Evolutionary conservation across 2,888 invertebrate species (phyloP).

Genomic region (Dryomyza anilis): DNA sequence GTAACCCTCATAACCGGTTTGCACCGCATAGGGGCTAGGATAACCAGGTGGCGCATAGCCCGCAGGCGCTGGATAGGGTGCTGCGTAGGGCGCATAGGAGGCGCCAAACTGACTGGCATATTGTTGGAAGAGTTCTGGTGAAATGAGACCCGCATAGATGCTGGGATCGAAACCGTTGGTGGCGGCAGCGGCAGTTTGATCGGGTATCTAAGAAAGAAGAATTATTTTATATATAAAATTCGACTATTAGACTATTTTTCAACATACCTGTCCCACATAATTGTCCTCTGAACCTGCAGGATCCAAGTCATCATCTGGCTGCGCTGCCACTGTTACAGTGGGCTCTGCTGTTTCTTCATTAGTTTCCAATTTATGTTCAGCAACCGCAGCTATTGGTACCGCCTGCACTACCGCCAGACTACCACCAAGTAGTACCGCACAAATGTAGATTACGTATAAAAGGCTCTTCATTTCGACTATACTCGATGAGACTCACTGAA

Average conservation of each 20-base stretch:
- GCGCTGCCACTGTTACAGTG: no score
- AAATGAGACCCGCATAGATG: constrained; percentile 48
- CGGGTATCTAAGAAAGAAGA: constrained; percentile 36
- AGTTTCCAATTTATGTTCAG: no score
- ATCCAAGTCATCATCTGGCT: background rate
- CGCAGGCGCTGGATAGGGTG: constrained; percentile 38
- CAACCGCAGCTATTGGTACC: no score
- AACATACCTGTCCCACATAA: background rate
- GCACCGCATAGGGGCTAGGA: constrained; percentile 55
- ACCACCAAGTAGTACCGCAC: no score
- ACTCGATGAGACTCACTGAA: no score
- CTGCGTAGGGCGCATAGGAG: constrained; percentile 43
- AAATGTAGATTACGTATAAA: no score
- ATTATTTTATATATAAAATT: background rate
- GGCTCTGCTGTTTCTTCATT: no score
- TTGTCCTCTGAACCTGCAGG: background rate
- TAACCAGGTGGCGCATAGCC: constrained; percentile 45
- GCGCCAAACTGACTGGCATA: constrained; percentile 55
- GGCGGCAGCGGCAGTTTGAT: constrained; percentile 43
- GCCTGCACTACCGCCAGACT: no score
- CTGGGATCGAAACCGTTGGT: constrained; percentile 46
- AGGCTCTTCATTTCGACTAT: no score
- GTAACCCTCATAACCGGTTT: constrained; percentile 62
- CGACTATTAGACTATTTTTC: background rate
- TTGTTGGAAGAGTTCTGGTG: constrained; percentile 57